Percentiles rank a stretch among this genome's conserved stretches.
These are phyloP conservation scores for Calephelis perditalis DNA, from an alignment of 2,888 invertebrate species.

Conservation along the genomic window DNA sequence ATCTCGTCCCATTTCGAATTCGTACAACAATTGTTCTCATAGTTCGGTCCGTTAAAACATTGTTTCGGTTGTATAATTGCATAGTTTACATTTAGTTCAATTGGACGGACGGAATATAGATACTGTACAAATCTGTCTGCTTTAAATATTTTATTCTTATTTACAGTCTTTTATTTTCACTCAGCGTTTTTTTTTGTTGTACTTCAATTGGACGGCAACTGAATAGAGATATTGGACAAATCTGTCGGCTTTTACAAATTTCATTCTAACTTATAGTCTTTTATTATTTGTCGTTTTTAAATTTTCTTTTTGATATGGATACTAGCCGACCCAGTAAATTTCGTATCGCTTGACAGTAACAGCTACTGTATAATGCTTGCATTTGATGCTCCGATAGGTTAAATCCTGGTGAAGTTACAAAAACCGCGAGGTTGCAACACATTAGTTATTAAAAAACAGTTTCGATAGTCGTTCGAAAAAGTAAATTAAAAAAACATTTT, in stretches of 20 bases:
- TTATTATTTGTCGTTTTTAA: too few relatives aligned
- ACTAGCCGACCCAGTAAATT: too few relatives aligned
- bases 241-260: neutral
- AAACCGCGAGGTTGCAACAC: too few relatives aligned
- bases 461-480: too few relatives aligned
- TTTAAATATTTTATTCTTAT: neutral
- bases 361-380: too few relatives aligned
- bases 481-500: too few relatives aligned
- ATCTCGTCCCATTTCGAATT: slow-evolving; percentile 18
- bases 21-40: slow-evolving; percentile 23
- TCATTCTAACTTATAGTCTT: neutral
- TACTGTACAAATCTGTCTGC: neutral
- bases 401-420: too few relatives aligned
- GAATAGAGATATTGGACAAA: neutral
- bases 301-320: too few relatives aligned
- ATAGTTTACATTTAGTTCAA: slow-evolving; percentile 26
- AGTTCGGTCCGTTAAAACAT: slow-evolving; percentile 27
- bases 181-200: too few relatives aligned
- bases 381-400: too few relatives aligned
- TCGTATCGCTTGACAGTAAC: too few relatives aligned
- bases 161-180: neutral
- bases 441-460: too few relatives aligned
- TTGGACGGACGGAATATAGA: neutral
- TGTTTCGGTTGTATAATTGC: slow-evolving; percentile 28
- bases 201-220: neutral